A percentile compares a stretch with the other conserved stretches of the same genome.
Conservation (phyloP, 2,888 invertebrate species). For the Thera britannica region DNA sequence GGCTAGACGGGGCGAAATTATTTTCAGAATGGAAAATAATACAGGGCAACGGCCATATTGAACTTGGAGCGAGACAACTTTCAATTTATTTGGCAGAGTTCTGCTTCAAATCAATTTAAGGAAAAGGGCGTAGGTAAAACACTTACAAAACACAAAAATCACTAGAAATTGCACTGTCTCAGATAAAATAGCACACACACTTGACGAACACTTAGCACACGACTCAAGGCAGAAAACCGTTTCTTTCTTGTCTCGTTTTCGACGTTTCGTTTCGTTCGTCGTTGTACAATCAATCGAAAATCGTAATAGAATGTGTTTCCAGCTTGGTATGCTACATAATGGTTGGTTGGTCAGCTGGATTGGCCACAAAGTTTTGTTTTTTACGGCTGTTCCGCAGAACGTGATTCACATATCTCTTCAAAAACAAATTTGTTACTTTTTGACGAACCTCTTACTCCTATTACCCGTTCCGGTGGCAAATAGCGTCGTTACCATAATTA, state of each 20-base stretch:
- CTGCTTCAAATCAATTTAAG: constrained; percentile 1
- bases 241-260: constrained; percentile 34
- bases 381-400: too few species aligned
- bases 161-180: constrained; percentile 65
- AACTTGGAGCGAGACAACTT: constrained; percentile 60
- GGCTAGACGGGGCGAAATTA: constrained; percentile 4
- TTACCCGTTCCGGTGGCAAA: too few species aligned
- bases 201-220: constrained; percentile 75
- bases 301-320: constrained; percentile 4
- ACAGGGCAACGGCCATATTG: constrained; percentile 81
- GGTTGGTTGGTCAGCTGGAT: not conserved
- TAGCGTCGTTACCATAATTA: too few species aligned
- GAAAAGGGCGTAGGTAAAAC: constrained; percentile 41
- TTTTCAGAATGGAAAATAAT: constrained; percentile 51
- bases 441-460: too few species aligned
- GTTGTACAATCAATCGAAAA: constrained; percentile 19
- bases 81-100: constrained; percentile 34
- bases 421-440: too few species aligned
- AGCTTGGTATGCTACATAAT: not conserved
- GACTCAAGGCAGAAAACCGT: constrained; percentile 82
- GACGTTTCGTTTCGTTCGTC: constrained; percentile 45
- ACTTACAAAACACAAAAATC: constrained; percentile 77
- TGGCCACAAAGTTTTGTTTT: not conserved
- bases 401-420: too few species aligned
- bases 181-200: constrained; percentile 74